These are phyloP conservation scores for Panagrolaimus sp. DNA, from an alignment of 1,140 invertebrate species.

Conservation along the genomic window DNA sequence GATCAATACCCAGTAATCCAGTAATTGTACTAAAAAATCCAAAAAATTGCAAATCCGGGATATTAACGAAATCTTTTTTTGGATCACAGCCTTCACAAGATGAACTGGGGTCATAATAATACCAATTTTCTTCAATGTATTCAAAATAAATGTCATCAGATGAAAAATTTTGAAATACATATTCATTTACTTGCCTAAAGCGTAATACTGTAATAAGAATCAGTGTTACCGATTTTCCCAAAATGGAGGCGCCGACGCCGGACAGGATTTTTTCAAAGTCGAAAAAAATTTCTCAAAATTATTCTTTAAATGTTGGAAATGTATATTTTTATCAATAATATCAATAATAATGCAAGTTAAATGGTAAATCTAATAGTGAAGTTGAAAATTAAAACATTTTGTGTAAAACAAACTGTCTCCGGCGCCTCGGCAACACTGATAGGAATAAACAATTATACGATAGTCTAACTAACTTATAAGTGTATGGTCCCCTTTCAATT, in stretches of 20 bases:
- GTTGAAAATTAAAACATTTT: no score
- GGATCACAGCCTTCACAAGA: conserved; percentile 5
- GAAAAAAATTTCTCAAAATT: no score
- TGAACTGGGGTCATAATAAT: not conserved
- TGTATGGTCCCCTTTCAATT: conserved; percentile 2
- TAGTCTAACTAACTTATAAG: not conserved
- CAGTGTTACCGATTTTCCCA: no score
- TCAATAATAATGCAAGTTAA: no score
- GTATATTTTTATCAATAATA: no score
- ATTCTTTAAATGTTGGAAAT: no score
- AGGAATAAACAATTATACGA: no score
- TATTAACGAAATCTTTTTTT: not conserved
- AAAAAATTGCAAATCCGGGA: not conserved
- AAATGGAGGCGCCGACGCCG: no score
- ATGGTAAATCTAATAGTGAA: no score
- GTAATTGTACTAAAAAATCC: not conserved
- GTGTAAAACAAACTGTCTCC: no score
- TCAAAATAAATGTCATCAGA: not conserved
- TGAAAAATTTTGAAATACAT: not conserved
- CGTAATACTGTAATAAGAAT: conserved; percentile 4
- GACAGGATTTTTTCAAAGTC: no score
- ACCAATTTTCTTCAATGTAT: conserved; percentile 3
- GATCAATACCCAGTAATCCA: not conserved
- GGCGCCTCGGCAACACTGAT: no score
- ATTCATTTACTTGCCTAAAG: not conserved